phyloP scores from a whole-genome alignment of 1,140 invertebrate genomes.

The Kradibia gibbosae region DNA sequence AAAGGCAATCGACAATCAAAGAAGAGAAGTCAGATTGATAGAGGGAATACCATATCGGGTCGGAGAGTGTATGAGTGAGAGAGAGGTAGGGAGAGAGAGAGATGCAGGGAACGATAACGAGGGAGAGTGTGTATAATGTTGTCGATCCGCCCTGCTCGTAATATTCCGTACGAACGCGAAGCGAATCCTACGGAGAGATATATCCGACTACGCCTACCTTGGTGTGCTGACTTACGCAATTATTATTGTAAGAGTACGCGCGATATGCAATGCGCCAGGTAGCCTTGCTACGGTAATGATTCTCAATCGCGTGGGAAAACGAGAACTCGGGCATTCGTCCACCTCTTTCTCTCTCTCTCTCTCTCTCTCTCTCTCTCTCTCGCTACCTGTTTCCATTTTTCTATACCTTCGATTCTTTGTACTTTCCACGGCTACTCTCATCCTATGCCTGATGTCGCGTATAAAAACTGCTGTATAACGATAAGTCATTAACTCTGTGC shows the following conservation, averaged over 20 bases:
- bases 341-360: not conserved
- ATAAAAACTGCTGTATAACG: not conserved
- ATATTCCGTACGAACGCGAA: slow-evolving; percentile 49
- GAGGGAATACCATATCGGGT: slow-evolving; percentile 39
- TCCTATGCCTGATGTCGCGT: not conserved
- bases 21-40: slow-evolving; percentile 34
- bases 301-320: slow-evolving; percentile 50
- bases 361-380: not conserved
- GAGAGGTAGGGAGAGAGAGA: not conserved
- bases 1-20: slow-evolving; percentile 25
- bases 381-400: slow-evolving; percentile 20
- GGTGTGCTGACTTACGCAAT: slow-evolving; percentile 48
- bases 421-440: not conserved
- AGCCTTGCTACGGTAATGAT: slow-evolving; percentile 38
- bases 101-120: not conserved
- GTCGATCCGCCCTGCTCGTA: slow-evolving; percentile 27
- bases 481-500: not conserved
- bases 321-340: not conserved
- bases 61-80: not conserved
- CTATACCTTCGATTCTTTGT: not conserved
- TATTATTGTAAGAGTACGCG: slow-evolving; percentile 49
- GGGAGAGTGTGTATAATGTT: slow-evolving; percentile 29
- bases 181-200: slow-evolving; percentile 49
- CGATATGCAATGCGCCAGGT: not conserved
- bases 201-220: slow-evolving; percentile 52